phyloP scores from a whole-genome alignment of 53 echinoderm and acorn worm species.

The Echinometra lucunter region DNA sequence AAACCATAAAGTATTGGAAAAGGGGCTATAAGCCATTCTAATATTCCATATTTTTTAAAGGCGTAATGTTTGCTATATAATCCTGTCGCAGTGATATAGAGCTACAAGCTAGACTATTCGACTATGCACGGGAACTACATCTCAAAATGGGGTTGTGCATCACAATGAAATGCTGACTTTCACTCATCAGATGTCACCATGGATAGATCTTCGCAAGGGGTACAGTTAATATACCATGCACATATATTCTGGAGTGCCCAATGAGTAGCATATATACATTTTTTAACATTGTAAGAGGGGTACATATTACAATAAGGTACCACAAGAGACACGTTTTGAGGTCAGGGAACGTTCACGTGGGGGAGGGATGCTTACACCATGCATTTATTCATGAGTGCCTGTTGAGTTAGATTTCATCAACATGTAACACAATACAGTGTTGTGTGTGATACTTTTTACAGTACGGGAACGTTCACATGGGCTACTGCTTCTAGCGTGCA shows the following conservation, averaged over 20 bases:
- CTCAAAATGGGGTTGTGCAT: background rate
- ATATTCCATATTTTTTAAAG: background rate
- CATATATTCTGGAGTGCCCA: background rate
- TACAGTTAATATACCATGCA: background rate
- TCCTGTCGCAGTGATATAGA: background rate
- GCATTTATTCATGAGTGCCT: background rate
- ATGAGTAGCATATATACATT: background rate
- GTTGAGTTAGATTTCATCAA: background rate
- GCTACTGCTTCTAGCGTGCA: background rate
- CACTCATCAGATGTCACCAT: background rate
- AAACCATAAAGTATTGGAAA: no score
- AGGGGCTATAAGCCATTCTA: no score
- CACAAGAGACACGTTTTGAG: background rate
- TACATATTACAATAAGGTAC: background rate
- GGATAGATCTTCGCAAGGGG: background rate
- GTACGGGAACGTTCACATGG: background rate
- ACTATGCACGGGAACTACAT: background rate
- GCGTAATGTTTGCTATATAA: background rate
- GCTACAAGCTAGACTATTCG: background rate
- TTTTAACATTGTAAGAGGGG: background rate
- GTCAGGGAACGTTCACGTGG: background rate
- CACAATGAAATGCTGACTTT: background rate
- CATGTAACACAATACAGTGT: no score
- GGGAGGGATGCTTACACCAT: background rate
- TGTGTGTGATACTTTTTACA: no score